phyloP scores from a whole-genome alignment of 1,140 invertebrate species.

The Cardiocondyla obscurior region DNA sequence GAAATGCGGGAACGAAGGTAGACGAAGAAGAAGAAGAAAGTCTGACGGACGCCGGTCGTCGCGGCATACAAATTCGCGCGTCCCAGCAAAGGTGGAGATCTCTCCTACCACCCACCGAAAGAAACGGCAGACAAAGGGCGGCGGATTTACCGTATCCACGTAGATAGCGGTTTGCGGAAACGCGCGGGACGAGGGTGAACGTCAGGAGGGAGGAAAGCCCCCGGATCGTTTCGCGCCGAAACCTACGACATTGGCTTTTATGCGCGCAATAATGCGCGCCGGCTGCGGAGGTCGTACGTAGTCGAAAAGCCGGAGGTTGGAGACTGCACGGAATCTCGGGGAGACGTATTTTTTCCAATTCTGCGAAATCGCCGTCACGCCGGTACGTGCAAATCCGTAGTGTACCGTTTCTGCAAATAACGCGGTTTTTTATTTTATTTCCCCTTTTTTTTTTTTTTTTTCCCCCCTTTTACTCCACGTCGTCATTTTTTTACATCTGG shows the following conservation, averaged over 20 bases:
- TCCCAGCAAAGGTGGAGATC: background rate
- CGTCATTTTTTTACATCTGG: constrained; percentile 17
- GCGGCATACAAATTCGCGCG: constrained; percentile 23
- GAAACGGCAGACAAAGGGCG: background rate
- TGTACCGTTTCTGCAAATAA: background rate
- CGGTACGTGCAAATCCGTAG: background rate
- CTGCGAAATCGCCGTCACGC: background rate
- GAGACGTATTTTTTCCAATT: constrained; percentile 62
- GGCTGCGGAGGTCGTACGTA: constrained; percentile 59
- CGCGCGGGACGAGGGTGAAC: background rate
- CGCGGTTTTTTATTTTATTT: constrained; percentile 42
- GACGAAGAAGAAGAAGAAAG: background rate
- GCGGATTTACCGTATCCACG: background rate
- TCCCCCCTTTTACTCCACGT: too few species aligned
- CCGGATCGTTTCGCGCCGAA: constrained; percentile 45
- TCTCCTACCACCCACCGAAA: background rate
- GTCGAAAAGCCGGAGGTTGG: constrained; percentile 12
- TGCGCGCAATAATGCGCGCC: constrained; percentile 68
- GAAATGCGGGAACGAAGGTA: background rate
- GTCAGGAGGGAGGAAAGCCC: background rate
- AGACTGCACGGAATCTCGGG: constrained; percentile 10
- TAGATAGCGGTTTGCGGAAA: constrained; percentile 25
- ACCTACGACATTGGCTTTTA: constrained; percentile 72
- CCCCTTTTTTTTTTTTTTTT: too few species aligned
- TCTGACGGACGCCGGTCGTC: background rate